Percentiles rank a stretch among this genome's conserved stretches.
phyloP scores from a whole-genome alignment of 1,140 invertebrate species.

The Platorchestia sp. region DNA sequence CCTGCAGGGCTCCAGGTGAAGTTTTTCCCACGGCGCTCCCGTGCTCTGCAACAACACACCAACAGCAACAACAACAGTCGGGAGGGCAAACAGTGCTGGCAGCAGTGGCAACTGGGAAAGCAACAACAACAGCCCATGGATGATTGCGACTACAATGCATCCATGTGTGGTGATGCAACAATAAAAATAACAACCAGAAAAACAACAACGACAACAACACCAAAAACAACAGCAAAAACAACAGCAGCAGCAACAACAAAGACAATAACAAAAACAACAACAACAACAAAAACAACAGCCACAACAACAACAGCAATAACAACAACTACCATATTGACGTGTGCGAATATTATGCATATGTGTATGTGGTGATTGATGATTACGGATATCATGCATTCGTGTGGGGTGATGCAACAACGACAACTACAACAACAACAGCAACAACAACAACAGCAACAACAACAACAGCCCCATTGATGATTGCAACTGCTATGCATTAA shows the following conservation, averaged over 20 bases:
- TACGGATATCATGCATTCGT: no score
- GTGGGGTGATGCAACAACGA: not conserved
- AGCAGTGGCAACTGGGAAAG: not conserved
- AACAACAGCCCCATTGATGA: no score
- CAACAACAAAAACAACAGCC: no score
- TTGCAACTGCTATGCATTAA: no score
- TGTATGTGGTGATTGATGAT: no score
- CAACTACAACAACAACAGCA: not conserved
- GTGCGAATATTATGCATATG: no score
- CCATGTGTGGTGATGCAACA: no score
- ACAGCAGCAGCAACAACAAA: not conserved
- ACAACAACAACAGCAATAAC: not conserved
- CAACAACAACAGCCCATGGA: no score
- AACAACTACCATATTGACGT: no score
- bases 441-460: not conserved
- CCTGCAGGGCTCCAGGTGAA: not conserved
- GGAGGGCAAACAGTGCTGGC: not conserved
- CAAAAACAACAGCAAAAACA: not conserved
- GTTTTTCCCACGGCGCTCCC: not conserved
- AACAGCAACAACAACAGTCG: not conserved
- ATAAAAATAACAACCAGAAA: no score
- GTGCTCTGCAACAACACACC: not conserved
- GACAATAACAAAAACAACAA: not conserved
- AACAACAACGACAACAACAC: no score
- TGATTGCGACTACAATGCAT: no score